Evolutionary conservation across 2,113 vertebrate species (phyloP).

Genomic region (Eurypyga helias): DNA sequence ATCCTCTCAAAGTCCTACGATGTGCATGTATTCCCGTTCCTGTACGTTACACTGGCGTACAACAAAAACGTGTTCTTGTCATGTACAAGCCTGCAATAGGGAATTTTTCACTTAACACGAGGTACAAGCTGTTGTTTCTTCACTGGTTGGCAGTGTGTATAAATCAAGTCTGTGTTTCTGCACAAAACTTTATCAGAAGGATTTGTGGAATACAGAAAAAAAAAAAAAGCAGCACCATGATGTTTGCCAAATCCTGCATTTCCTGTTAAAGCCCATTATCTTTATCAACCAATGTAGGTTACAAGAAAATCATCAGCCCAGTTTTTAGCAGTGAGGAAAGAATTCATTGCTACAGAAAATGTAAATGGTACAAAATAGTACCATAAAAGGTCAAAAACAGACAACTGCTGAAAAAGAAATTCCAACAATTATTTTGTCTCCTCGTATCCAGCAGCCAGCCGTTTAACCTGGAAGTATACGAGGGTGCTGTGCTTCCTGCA

Average conservation of each 20-base stretch:
- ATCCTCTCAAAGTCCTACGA: background rate
- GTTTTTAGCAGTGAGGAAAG: background rate
- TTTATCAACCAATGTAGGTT: background rate
- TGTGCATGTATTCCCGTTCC: background rate
- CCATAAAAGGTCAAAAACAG: background rate
- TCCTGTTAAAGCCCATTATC: background rate
- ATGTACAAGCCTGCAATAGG: background rate
- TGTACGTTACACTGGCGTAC: rapidly evolving
- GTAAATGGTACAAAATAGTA: background rate
- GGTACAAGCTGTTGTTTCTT: background rate
- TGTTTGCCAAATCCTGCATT: background rate
- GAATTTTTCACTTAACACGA: background rate
- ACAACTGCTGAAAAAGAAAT: background rate
- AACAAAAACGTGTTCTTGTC: background rate
- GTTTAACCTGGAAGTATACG: background rate
- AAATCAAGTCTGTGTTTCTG: background rate
- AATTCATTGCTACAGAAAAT: background rate
- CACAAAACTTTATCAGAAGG: background rate
- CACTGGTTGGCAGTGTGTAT: background rate
- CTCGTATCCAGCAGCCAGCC: background rate
- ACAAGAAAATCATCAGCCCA: background rate
- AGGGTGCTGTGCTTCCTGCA: background rate
- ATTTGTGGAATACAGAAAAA: background rate
- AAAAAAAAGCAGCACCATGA: background rate
- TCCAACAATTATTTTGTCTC: background rate